Conservation (phyloP, 2,113 vertebrate species). For the Catharus fuscescens region DNA sequence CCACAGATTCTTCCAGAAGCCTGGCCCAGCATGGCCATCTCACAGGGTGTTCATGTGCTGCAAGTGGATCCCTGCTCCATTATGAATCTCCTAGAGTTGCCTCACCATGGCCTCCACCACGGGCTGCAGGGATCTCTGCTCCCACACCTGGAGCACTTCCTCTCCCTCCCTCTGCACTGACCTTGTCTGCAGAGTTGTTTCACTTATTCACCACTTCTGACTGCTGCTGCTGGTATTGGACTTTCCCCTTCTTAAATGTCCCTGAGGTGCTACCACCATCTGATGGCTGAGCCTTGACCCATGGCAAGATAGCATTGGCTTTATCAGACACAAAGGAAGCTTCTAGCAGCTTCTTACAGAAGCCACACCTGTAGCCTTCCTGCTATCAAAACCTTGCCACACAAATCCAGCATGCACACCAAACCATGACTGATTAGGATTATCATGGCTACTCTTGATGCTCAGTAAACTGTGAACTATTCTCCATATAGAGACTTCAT, state of each 20-base stretch:
- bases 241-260: not conserved
- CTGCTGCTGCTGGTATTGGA: too few relatives aligned
- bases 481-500: not conserved
- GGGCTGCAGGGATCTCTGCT: not conserved
- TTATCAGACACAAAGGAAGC: not conserved
- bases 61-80: not conserved
- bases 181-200: not conserved
- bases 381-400: not conserved
- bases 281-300: not conserved
- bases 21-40: not conserved
- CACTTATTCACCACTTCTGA: too few relatives aligned
- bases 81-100: too few relatives aligned
- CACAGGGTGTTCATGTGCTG: accelerated
- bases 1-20: not conserved
- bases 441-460: not conserved
- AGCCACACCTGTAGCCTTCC: too few relatives aligned
- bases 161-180: not conserved
- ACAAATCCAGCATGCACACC: not conserved
- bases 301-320: not conserved
- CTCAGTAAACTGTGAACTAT: not conserved
- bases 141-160: accelerated
- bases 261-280: not conserved
- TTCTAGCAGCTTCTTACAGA: not conserved
- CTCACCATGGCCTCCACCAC: accelerated
- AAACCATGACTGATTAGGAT: not conserved